These are phyloP conservation scores for Dallia pectoralis DNA, from an alignment of 2,797 vertebrate genomes.

Conservation along the genomic window DNA sequence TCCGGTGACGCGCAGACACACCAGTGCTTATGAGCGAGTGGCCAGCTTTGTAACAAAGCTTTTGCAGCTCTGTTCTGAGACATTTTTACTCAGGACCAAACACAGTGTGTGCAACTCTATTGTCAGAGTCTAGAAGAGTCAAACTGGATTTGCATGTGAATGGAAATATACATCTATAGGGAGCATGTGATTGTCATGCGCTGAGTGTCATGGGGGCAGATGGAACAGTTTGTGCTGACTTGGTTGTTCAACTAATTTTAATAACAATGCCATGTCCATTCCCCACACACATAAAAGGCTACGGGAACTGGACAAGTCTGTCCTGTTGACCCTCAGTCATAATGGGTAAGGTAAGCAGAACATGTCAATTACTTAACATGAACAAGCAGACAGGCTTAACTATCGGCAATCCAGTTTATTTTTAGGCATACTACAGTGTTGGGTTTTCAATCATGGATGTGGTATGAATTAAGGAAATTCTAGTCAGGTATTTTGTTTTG, in stretches of 20 bases:
- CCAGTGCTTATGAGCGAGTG: not conserved
- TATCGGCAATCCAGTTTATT: slow-evolving; percentile 2
- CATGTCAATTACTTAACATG: not conserved
- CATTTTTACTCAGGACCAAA: slow-evolving; percentile 10
- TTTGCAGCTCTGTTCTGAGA: not conserved
- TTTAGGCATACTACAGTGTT: not conserved
- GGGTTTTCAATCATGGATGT: not conserved
- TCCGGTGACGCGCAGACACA: not conserved
- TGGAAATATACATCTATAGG: slow-evolving; percentile 11
- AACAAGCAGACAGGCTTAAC: not conserved
- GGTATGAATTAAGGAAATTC: not conserved
- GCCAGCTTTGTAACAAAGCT: not conserved
- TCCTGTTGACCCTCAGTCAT: slow-evolving; percentile 22
- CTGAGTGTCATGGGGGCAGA: slow-evolving; percentile 16
- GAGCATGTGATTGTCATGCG: slow-evolving; percentile 20
- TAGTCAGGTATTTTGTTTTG: no score
- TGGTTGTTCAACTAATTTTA: slow-evolving; percentile 21
- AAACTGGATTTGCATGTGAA: slow-evolving; percentile 32
- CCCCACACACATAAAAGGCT: slow-evolving; percentile 33
- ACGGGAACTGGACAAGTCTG: slow-evolving; percentile 8
- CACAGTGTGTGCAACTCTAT: slow-evolving; percentile 26
- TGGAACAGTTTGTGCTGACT: slow-evolving; percentile 31
- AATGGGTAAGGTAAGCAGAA: slow-evolving; percentile 40
- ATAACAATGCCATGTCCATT: slow-evolving; percentile 29
- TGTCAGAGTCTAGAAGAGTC: slow-evolving; percentile 13